Base-by-base conservation (phyloP, 2,888 invertebrate genomes). In the Brachypalpus laphriformis region DNA sequence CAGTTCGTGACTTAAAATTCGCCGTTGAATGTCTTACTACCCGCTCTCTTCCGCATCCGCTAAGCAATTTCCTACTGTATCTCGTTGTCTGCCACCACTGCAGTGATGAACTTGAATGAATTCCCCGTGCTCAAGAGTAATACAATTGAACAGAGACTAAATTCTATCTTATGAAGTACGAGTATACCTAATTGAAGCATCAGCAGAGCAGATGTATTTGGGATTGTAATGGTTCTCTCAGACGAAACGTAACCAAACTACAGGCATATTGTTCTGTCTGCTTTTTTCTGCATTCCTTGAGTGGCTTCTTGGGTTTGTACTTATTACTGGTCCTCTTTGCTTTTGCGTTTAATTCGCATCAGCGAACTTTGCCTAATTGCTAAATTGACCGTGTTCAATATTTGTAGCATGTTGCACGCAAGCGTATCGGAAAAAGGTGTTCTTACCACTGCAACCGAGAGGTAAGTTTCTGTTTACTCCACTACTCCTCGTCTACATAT, bases 311-410 rank as follows among this genome's bases (percentile, higher is more conserved):
- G 51, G 56, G 16, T 28, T 57, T 40, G 14, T 25, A 18, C 28
- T 76, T 28, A 37, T 49, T 45, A 16, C 9, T 76, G 37, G 11
- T 63, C 22, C 34, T 54, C 22, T 56, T 6, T 25, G 18, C 49
- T 16, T 57, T 51, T 20, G 68, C 61, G 42, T 61, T 77, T 77
- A 70, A 34, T 61, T 77, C 77, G 77, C 77, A 63, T 77, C 77
- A 77, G 54, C 70, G 77, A 77, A 61, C 70, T 70, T 77, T 61
- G 70, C 77, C 77, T 77, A 70, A 77, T 70, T 77, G 61, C 77
- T 77, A 77, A 77, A 77, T 77, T 70, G 77, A 77, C 70, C 77
- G 54, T 77, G 70, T 77, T 77, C 59, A 54, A 54, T 70, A 56
- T 37, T 70, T 51, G 28, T 54, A 56, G 34, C 42, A 61, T 57